Evolutionary conservation across 2,797 vertebrate species (phyloP).

Genomic region (Bradypodion pumilum): DNA sequence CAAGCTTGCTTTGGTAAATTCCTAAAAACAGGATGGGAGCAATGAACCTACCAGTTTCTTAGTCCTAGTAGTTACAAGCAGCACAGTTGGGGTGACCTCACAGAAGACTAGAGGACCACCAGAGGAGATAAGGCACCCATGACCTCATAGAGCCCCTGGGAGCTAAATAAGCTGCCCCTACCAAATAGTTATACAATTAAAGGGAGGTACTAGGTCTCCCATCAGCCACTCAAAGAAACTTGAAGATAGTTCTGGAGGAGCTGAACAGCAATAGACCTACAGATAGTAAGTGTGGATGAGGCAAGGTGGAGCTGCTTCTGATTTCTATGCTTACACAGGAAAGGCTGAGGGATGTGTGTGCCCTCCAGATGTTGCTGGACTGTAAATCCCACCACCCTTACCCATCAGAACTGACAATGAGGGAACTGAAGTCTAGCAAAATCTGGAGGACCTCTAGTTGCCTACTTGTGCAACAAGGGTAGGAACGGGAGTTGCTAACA

Average conservation of each 20-base stretch:
- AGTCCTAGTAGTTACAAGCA: not conserved
- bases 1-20: not conserved
- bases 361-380: not conserved
- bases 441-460: not conserved
- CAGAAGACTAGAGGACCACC: not conserved
- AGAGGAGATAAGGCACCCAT: slow-evolving; percentile 4
- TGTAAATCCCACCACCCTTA: not conserved
- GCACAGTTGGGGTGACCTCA: slow-evolving; percentile 21
- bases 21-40: no score
- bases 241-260: not conserved
- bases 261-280: not conserved
- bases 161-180: not conserved
- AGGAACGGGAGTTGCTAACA: not conserved
- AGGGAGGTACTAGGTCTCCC: not conserved
- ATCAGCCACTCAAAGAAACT: not conserved
- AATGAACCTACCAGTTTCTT: not conserved
- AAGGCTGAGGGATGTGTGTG: not conserved
- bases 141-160: slow-evolving; percentile 23
- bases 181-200: not conserved
- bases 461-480: no score
- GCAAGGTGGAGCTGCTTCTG: not conserved
- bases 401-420: not conserved
- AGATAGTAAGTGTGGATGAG: not conserved
- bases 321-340: not conserved
- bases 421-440: not conserved